Conservation (phyloP, 2,888 invertebrate species). For the Tuta absoluta region DNA sequence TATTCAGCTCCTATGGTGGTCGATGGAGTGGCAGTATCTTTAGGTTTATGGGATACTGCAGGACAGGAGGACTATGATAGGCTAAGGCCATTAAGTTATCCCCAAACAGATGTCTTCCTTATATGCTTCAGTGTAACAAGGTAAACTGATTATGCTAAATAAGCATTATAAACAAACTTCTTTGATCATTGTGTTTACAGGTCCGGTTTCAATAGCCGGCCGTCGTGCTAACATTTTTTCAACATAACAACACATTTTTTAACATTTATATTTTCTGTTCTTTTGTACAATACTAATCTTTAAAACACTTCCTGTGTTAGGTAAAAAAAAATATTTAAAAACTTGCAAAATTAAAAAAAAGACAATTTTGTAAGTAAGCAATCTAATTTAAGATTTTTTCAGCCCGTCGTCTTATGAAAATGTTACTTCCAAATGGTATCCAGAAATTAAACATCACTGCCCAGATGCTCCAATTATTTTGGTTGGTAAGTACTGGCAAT, state of each 20-base stretch:
- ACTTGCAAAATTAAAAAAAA: too few species aligned
- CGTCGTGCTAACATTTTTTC: too few species aligned
- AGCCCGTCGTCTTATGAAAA: conserved; percentile 99
- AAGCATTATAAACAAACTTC: neutral
- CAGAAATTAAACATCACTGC: conserved; percentile 99
- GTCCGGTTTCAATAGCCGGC: too few species aligned
- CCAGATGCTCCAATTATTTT: conserved; percentile 99
- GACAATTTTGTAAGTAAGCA: too few species aligned
- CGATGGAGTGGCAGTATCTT: conserved; percentile 97
- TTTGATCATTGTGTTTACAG: neutral
- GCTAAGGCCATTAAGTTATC: conserved; percentile 96
- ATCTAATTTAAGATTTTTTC: conserved; percentile 42
- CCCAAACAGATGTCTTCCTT: conserved; percentile 99
- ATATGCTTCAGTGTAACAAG: conserved; percentile 99
- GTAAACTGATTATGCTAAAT: conserved; percentile 46
- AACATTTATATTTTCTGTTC: too few species aligned
- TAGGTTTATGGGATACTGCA: conserved; percentile 99
- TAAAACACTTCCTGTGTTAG: too few species aligned
- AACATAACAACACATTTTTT: too few species aligned
- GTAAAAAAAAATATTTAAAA: too few species aligned
- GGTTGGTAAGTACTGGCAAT: conserved; percentile 87
- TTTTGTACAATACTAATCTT: neutral
- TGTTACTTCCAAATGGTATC: conserved; percentile 99
- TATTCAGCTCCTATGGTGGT: conserved; percentile 99
- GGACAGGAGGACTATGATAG: conserved; percentile 99